phyloP scores from a whole-genome alignment of 2,113 vertebrate genomes.

The Seriola quinqueradiata region DNA sequence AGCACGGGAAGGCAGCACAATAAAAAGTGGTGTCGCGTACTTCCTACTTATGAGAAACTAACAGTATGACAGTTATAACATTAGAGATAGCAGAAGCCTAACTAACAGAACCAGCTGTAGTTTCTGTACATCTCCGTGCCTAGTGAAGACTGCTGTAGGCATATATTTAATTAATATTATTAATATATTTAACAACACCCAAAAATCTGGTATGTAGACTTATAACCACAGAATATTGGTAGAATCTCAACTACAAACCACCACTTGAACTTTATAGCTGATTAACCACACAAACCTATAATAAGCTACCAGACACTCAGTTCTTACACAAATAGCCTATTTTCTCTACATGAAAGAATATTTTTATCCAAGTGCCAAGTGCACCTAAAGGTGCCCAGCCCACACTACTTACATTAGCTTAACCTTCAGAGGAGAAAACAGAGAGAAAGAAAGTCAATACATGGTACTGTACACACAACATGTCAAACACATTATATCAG shows the following conservation, averaged over 20 bases:
- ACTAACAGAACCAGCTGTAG: slow-evolving; percentile 1
- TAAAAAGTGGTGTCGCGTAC: slow-evolving; percentile 19
- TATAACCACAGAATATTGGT: neutral
- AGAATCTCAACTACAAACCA: neutral
- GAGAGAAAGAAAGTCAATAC: neutral
- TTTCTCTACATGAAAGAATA: neutral
- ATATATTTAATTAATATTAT: too few relatives aligned
- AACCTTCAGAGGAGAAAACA: neutral
- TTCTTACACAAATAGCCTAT: neutral
- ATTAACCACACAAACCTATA: neutral
- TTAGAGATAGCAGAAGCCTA: neutral
- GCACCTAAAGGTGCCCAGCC: neutral
- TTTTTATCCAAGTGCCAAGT: neutral
- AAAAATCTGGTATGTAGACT: neutral
- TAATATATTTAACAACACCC: neutral
- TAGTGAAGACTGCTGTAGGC: neutral
- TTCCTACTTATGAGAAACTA: slow-evolving; percentile 34
- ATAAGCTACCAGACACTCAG: neutral
- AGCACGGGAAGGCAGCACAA: neutral
- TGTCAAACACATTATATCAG: neutral
- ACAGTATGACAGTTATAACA: neutral
- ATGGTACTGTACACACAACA: too few relatives aligned
- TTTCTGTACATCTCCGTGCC: neutral
- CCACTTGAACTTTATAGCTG: neutral
- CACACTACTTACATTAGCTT: neutral